These are phyloP conservation scores for Drosophila mimica DNA, from an alignment of 2,888 invertebrate genomes.

Conservation along the genomic window DNA sequence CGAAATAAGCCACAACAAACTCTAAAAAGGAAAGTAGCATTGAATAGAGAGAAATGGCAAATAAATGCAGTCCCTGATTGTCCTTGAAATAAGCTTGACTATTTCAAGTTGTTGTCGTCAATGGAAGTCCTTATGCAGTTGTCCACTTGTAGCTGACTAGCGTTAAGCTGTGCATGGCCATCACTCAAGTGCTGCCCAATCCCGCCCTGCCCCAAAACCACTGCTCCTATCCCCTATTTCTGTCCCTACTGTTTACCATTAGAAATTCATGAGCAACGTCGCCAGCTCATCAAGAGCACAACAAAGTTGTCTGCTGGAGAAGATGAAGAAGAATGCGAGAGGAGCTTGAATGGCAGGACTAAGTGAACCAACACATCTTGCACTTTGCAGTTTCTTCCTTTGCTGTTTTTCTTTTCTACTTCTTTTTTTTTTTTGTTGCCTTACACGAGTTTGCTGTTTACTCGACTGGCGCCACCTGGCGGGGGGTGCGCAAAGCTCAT, in stretches of 20 bases:
- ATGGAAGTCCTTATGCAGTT: constrained; percentile 9
- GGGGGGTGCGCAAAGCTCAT: constrained; percentile 32
- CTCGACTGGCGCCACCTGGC: constrained; percentile 40
- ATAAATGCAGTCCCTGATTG: not conserved
- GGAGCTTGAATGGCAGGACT: constrained; percentile 5
- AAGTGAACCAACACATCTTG: constrained; percentile 30
- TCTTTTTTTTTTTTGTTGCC: not conserved
- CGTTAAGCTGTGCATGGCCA: constrained; percentile 12
- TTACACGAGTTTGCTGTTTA: constrained; percentile 26
- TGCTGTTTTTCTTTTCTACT: not conserved
- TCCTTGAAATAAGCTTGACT: constrained; percentile 5
- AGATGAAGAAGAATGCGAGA: not conserved
- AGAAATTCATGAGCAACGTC: constrained; percentile 59
- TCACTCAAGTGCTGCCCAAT: constrained; percentile 6
- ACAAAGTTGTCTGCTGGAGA: not conserved
- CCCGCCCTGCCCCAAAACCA: not conserved
- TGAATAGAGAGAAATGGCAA: not conserved
- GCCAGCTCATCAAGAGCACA: constrained; percentile 45
- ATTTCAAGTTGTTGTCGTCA: not conserved
- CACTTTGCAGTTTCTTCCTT: constrained; percentile 34
- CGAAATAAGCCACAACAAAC: not conserved
- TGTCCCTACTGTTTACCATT: constrained; percentile 28
- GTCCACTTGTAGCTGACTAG: constrained; percentile 32
- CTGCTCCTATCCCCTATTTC: not conserved
- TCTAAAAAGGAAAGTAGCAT: not conserved